A percentile compares a stretch with the other conserved stretches of the same genome.
phyloP scores from a whole-genome alignment of 2,888 invertebrate genomes.

The Morpho achilles region DNA sequence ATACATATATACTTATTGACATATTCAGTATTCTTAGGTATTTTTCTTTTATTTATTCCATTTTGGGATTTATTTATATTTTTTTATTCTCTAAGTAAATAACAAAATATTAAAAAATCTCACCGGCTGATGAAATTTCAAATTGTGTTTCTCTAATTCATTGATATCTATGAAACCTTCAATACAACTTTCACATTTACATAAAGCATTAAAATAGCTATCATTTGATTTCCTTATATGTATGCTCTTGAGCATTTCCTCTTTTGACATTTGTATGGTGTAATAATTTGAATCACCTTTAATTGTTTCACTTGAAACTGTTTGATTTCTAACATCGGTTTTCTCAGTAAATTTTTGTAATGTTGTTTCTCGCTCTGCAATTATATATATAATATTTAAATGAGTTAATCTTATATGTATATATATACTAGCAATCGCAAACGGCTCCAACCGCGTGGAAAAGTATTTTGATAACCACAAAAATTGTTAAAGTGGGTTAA shows the following conservation, averaged over 20 bases:
- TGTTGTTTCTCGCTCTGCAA: neutral
- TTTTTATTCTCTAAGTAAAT: no score
- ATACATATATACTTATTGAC: no score
- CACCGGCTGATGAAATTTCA: constrained; percentile 10
- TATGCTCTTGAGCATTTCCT: constrained; percentile 4
- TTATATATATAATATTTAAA: no score
- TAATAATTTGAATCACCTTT: constrained; percentile 1
- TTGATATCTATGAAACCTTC: constrained; percentile 8
- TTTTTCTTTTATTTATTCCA: no score
- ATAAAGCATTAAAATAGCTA: neutral
- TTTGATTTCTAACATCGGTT: neutral
- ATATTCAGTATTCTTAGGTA: no score
- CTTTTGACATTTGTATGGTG: constrained; percentile 6
- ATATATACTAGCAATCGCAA: no score
- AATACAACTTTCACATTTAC: constrained; percentile 14
- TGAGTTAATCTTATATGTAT: no score
- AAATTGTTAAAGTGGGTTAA: no score
- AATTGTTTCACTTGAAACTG: neutral
- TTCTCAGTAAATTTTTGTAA: neutral
- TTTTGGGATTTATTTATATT: no score
- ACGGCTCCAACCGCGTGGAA: no score
- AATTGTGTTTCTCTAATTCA: constrained; percentile 13
- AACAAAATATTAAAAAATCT: neutral
- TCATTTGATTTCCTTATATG: neutral
- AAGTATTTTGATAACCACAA: no score